A percentile compares a stretch with the other conserved stretches of the same genome.
Conservation (phyloP, 2,797 vertebrate genomes). For the Syngnathus acus region DNA sequence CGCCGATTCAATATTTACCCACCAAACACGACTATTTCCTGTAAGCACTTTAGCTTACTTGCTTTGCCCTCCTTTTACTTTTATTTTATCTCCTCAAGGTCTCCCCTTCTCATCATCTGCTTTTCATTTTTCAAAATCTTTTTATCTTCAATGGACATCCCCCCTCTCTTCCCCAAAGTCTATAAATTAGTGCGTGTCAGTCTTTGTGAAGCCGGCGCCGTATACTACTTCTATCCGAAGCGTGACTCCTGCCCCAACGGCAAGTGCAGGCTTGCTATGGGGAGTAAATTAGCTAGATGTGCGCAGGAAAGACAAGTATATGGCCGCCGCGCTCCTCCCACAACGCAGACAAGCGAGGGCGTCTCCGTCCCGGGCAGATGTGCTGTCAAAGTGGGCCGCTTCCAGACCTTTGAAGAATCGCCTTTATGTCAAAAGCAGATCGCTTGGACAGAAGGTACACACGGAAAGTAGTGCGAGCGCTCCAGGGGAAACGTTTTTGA, state of each 20-base stretch:
- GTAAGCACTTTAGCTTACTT: conserved; percentile 50
- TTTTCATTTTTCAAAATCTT: neutral
- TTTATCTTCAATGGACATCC: neutral
- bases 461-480: conserved; percentile 45
- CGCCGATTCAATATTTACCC: conserved; percentile 66
- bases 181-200: neutral
- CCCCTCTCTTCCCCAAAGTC: neutral
- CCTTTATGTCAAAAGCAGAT: conserved; percentile 53
- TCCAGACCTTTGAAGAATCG: conserved; percentile 42
- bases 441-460: conserved; percentile 32
- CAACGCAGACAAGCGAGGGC: conserved; percentile 11
- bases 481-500: conserved; percentile 36
- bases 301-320: conserved; percentile 28
- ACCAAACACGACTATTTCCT: conserved; percentile 63
- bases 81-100: neutral
- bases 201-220: conserved; percentile 13
- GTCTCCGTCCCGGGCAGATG: conserved; percentile 39
- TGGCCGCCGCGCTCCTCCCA: conserved; percentile 15
- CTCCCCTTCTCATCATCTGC: neutral
- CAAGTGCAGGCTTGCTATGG: conserved; percentile 9
- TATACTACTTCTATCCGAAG: too few relatives aligned
- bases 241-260: neutral
- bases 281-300: conserved; percentile 25
- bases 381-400: conserved; percentile 39
- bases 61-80: conserved; percentile 9